Evolutionary conservation across 2,113 vertebrate species (phyloP).

Genomic region (Archilochus colubris): DNA sequence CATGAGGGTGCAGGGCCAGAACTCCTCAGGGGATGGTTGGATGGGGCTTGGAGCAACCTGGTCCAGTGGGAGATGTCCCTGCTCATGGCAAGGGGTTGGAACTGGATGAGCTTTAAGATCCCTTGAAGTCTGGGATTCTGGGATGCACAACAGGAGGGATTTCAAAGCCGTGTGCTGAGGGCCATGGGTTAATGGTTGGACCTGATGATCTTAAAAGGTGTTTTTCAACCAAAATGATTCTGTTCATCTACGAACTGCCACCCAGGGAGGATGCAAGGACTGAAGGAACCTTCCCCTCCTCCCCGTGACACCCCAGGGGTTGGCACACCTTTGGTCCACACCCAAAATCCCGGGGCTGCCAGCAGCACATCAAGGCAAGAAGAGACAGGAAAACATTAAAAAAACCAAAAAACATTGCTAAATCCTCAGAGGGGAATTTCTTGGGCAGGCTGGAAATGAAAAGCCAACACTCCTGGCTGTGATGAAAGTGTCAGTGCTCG

Average conservation of each 20-base stretch:
- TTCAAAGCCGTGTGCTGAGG: too few species aligned
- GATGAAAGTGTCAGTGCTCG: fast-evolving
- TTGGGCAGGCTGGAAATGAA: fast-evolving
- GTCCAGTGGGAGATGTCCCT: too few species aligned
- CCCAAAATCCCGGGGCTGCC: neutral
- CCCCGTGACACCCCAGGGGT: fast-evolving
- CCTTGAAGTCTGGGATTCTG: too few species aligned
- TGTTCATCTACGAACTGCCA: neutral
- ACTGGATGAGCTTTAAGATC: too few species aligned
- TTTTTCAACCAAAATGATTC: too few species aligned
- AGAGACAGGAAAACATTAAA: neutral
- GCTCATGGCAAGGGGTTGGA: too few species aligned
- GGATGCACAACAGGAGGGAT: too few species aligned
- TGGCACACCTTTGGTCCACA: neutral
- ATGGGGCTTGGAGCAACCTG: too few species aligned
- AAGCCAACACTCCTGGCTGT: fast-evolving
- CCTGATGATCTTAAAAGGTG: too few species aligned
- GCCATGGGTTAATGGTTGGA: too few species aligned
- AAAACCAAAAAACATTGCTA: fast-evolving
- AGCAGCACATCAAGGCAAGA: fast-evolving
- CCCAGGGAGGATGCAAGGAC: fast-evolving
- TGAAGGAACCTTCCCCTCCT: neutral
- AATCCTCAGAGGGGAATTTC: neutral
- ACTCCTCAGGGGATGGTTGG: neutral
- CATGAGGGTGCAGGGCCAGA: neutral